A percentile compares a stretch with the other conserved stretches of the same genome.
Evolutionary conservation across 2,888 invertebrate genomes (phyloP).

Genomic region (Drosophila nr. fundita): DNA sequence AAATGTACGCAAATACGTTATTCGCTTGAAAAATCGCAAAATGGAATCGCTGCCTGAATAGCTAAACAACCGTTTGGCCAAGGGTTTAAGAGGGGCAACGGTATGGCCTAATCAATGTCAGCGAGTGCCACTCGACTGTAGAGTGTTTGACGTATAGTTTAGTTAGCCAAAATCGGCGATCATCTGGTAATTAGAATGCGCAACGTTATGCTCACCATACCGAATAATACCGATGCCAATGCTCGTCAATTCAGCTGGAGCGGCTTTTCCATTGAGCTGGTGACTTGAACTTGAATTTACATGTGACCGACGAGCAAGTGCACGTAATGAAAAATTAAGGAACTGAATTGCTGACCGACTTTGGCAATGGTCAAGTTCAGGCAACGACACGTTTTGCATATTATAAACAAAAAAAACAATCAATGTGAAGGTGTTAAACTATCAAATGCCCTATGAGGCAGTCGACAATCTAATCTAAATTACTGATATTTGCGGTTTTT

Average conservation of each 20-base stretch:
- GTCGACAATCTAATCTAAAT: background rate
- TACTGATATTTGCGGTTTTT: background rate
- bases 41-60: conserved; percentile 36
- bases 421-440: background rate
- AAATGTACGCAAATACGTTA: conserved; percentile 21
- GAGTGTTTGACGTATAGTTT: conserved; percentile 33
- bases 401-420: conserved; percentile 6
- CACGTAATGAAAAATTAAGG: conserved; percentile 29
- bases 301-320: conserved; percentile 40
- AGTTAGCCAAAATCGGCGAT: conserved; percentile 52
- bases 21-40: conserved; percentile 51
- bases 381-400: conserved; percentile 67
- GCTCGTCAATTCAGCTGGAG: conserved; percentile 54
- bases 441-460: conserved; percentile 18
- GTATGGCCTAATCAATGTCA: conserved; percentile 54
- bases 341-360: conserved; percentile 48
- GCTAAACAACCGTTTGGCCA: conserved; percentile 26
- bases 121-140: conserved; percentile 21
- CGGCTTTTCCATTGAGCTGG: conserved; percentile 45
- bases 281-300: conserved; percentile 73
- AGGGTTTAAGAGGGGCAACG: background rate
- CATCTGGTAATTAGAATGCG: conserved; percentile 64
- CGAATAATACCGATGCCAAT: conserved; percentile 40
- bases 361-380: conserved; percentile 63
- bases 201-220: conserved; percentile 36